phyloP scores from a whole-genome alignment of 2,113 vertebrate genomes.

The Circaetus gallicus region DNA sequence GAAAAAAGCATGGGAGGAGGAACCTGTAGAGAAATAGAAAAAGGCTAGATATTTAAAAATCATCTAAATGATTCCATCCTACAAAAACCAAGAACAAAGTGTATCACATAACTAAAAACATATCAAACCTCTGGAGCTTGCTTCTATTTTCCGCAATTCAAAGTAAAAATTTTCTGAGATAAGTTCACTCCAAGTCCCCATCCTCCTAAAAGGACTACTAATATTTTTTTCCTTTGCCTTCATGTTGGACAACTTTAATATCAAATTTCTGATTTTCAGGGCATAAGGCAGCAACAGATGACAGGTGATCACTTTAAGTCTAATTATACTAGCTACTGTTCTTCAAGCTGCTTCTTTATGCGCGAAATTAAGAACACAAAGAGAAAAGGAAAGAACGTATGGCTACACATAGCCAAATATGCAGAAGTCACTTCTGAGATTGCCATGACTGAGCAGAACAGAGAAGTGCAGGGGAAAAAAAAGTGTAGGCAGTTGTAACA shows the following conservation, averaged over 20 bases:
- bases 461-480: background rate
- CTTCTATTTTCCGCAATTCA: background rate
- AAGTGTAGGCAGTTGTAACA: background rate
- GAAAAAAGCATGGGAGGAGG: background rate
- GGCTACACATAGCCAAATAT: background rate
- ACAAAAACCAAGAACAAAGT: background rate
- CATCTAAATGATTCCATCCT: background rate
- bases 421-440: background rate
- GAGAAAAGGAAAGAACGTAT: background rate
- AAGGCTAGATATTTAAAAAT: background rate
- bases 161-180: background rate
- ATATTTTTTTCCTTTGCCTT: background rate
- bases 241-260: background rate
- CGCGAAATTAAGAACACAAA: background rate
- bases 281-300: background rate
- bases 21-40: background rate
- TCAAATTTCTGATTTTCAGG: background rate
- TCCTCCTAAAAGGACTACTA: background rate
- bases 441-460: background rate
- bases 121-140: background rate
- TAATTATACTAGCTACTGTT: background rate
- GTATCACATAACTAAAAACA: background rate
- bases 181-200: background rate
- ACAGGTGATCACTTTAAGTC: background rate
- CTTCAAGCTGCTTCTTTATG: background rate